These are phyloP conservation scores for Callaeas wilsoni DNA, from an alignment of 2,113 vertebrate species.

Conservation along the genomic window DNA sequence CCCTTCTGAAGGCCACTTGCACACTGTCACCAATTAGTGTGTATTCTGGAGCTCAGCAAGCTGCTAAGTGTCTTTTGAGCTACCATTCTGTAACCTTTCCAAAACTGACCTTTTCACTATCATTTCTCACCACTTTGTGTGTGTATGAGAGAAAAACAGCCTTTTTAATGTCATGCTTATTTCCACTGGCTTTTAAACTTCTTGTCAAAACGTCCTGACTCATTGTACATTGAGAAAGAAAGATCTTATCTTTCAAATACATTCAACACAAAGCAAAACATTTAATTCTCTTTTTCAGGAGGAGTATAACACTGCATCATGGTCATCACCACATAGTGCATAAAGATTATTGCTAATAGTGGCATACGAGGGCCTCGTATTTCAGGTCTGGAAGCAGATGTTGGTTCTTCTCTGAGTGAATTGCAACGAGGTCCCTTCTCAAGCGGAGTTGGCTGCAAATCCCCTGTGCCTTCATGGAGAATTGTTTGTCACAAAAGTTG, in stretches of 20 bases:
- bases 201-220: conserved; percentile 2
- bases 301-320: not conserved
- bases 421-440: not conserved
- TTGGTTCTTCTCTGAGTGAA: not conserved
- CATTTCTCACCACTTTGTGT: not conserved
- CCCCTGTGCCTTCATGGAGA: not conserved
- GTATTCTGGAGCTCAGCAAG: not conserved
- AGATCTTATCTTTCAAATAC: not conserved
- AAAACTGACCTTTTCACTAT: conserved; percentile 46
- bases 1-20: not conserved
- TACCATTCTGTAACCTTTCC: conserved; percentile 19
- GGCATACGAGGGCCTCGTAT: rapidly evolving
- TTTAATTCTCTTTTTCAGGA: not conserved
- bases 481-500: not conserved
- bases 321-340: not conserved
- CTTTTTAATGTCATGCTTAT: conserved; percentile 11
- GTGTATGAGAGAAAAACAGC: not conserved
- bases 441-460: not conserved
- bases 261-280: not conserved
- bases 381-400: not conserved
- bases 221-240: not conserved
- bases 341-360: not conserved
- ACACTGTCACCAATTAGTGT: conserved; percentile 8
- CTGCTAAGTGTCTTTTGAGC: not conserved
- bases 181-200: conserved; percentile 6